A percentile compares a stretch with the other conserved stretches of the same genome.
phyloP scores from a whole-genome alignment of 2,113 vertebrate species.

The Megaptera novaeangliae region DNA sequence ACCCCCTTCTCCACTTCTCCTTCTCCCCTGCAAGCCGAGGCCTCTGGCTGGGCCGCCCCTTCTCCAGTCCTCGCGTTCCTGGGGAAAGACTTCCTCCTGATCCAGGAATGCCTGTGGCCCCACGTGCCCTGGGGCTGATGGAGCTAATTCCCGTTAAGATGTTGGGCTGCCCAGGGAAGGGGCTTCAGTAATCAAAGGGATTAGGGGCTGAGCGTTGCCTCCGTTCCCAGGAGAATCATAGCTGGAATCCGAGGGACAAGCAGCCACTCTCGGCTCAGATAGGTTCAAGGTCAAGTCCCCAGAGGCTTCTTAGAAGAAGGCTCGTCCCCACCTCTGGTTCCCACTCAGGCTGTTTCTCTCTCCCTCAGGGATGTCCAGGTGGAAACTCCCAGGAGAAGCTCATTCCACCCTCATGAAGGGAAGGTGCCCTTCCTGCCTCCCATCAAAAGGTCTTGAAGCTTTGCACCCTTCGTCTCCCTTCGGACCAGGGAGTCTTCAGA shows the following conservation, averaged over 20 bases:
- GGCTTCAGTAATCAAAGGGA: neutral
- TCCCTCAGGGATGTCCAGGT: neutral
- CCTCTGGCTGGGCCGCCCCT: neutral
- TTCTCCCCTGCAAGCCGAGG: neutral
- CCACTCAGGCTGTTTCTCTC: neutral
- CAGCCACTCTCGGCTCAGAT: neutral
- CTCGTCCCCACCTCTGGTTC: neutral
- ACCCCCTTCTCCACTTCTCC: neutral
- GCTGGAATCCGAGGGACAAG: neutral
- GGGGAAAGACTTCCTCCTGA: neutral
- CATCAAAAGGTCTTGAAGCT: neutral
- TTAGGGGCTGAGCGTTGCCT: neutral
- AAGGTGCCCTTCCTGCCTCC: neutral
- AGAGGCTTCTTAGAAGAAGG: neutral
- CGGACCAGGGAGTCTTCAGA: neutral
- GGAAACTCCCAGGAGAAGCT: neutral
- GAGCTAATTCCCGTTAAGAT: neutral
- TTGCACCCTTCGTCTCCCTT: neutral
- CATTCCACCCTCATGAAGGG: neutral
- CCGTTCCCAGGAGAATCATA: neutral
- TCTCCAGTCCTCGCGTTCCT: neutral
- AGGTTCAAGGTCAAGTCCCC: neutral
- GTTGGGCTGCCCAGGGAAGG: neutral
- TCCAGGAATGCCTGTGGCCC: neutral
- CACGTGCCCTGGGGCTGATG: fast-evolving